Evolutionary conservation across 2,113 vertebrate species (phyloP), one percentile per base, ranked within the genome.

Genomic region (Scopus umbretta): DNA sequence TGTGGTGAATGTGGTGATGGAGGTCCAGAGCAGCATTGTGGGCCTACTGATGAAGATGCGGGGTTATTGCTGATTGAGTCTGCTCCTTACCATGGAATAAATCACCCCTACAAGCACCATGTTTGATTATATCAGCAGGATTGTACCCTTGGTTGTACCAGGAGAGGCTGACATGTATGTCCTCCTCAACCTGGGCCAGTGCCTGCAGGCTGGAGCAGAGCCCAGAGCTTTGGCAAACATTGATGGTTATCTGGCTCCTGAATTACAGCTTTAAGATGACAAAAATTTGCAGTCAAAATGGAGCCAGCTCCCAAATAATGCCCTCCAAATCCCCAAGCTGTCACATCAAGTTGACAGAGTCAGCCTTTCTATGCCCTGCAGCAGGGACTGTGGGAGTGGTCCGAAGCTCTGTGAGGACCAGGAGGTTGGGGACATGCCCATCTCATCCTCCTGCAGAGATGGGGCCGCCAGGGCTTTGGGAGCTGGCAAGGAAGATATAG

Each of bases 141-240:
- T 9, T 0, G 4, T 36, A n/a, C 58, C 27, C 36, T 17, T 56
- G 43, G 43, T 9, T 61, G 49, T 30, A n/a, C 40, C 78, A 76
- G 62, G 49, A 92, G 45, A 61, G 56, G 21, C 40, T 65, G 52
- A 5, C 19, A 66, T 9, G 4, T 23, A 17, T 20, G 76, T 62
- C 15, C n/a, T 95, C 21, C 52, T 19, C 26, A 17, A 32, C 10
- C 86, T 71, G 81, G 81, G 73, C 55, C 40, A 10, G 21, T 55
- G 86, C 84, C 82, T 34, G 5, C 19, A 26, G 70, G 63, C 83
- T 95, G 93, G 92, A 96, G 79, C 81, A 34, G 45, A 80, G 87
- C 76, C 91, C 23, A 22, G 29, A 50, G 75, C 66, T 43, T 25
- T 89, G 93, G 81, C 82, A 73, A 71, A 36, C 56, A 45, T 19